phyloP scores from a whole-genome alignment of 2,113 vertebrate species.

The Castor canadensis region DNA sequence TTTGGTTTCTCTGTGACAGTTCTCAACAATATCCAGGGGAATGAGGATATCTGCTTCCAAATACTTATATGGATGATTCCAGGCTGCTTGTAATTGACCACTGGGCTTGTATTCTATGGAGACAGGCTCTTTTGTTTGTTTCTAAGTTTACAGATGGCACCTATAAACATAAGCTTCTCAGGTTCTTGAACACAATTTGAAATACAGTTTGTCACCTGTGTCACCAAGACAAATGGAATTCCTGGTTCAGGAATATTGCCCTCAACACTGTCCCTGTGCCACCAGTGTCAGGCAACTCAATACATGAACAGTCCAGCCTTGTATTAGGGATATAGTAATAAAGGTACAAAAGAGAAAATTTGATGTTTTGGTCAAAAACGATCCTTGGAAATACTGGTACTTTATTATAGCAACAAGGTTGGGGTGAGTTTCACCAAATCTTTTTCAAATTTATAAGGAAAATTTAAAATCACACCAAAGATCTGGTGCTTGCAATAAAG shows the following conservation, averaged over 20 bases:
- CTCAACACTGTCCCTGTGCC: conserved; percentile 49
- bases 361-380: conserved; percentile 28
- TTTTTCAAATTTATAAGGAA: conserved; percentile 11
- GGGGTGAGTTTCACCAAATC: not conserved
- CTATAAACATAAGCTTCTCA: conserved; percentile 60
- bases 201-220: conserved; percentile 75
- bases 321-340: not conserved
- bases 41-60: conserved; percentile 10
- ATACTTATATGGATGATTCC: not conserved
- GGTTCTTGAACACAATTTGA: conserved; percentile 69
- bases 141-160: conserved; percentile 63
- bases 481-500: not conserved
- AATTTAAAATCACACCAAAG: conserved; percentile 8
- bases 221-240: conserved; percentile 77
- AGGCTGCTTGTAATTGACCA: conserved; percentile 43
- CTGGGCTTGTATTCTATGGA: not conserved
- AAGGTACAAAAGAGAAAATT: conserved; percentile 32
- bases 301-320: conserved; percentile 34
- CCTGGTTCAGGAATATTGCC: conserved; percentile 68
- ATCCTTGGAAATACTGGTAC: conserved; percentile 29
- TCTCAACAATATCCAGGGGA: conserved; percentile 52
- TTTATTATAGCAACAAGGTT: not conserved
- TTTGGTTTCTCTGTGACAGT: conserved; percentile 58
- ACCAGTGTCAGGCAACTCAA: conserved; percentile 19
- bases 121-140: conserved; percentile 56